Conservation (phyloP, 2,888 invertebrate genomes). For the Aphodius granarius region DNA sequence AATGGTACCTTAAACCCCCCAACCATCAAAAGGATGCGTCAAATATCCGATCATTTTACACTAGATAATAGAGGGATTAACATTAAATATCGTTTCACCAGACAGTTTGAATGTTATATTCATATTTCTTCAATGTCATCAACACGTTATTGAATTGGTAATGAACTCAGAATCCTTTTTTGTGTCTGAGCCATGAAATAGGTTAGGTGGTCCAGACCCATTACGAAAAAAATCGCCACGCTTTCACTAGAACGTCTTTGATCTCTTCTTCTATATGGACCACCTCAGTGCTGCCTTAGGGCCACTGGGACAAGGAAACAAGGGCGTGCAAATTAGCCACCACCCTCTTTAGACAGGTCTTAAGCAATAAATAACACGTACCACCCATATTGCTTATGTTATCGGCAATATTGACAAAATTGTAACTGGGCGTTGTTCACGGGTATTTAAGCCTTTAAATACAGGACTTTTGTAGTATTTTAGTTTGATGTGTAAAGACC, state of each 20-base stretch:
- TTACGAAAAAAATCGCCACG: not conserved
- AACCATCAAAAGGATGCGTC: conserved; percentile 1
- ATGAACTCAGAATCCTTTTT: not conserved
- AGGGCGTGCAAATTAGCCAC: not conserved
- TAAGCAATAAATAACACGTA: not conserved
- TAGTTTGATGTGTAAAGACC: no score
- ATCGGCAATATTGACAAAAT: not conserved
- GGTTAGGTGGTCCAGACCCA: not conserved
- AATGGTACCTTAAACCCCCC: not conserved
- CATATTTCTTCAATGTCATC: not conserved
- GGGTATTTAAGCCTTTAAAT: not conserved
- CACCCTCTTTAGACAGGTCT: not conserved
- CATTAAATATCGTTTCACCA: conserved; percentile 11
- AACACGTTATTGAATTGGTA: not conserved
- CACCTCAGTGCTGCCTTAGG: not conserved
- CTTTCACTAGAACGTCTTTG: not conserved
- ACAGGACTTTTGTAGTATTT: no score
- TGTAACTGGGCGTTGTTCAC: not conserved
- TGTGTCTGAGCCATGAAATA: not conserved
- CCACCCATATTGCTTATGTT: not conserved
- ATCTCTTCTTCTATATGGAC: not conserved
- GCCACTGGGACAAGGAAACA: not conserved
- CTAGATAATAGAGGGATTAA: conserved; percentile 18
- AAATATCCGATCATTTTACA: conserved; percentile 13
- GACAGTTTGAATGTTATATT: conserved; percentile 6